Percentiles rank a stretch among this genome's conserved stretches.
Evolutionary conservation across 2,888 invertebrate species (phyloP).

Genomic region (Saturnia pavonia): DNA sequence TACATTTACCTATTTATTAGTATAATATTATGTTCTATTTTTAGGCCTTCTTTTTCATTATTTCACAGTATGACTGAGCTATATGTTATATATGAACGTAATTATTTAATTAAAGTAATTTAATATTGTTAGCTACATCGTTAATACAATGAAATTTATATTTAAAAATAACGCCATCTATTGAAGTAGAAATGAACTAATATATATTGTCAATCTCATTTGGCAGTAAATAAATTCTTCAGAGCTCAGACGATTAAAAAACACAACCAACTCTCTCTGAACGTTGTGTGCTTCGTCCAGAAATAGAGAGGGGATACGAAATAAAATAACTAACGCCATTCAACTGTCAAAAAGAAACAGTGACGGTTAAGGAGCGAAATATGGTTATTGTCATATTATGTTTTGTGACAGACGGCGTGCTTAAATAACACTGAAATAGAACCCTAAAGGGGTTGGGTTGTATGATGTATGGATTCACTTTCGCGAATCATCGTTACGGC

Average conservation of each 20-base stretch:
- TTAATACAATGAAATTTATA: neutral
- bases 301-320: conserved; percentile 43
- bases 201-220: conserved; percentile 9
- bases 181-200: neutral
- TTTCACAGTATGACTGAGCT: no score
- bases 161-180: neutral
- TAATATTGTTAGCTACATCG: neutral
- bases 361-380: conserved; percentile 52
- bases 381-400: conserved; percentile 67
- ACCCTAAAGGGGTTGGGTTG: conserved; percentile 7
- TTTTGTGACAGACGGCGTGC: conserved; percentile 58
- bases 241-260: neutral
- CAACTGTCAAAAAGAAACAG: conserved; percentile 42
- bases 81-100: no score
- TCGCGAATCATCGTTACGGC: conserved; percentile 7
- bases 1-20: no score
- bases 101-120: neutral
- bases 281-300: conserved; percentile 29
- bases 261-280: conserved; percentile 8
- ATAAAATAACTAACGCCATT: conserved; percentile 53
- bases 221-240: neutral
- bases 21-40: no score
- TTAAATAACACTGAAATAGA: conserved; percentile 48
- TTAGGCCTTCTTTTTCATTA: no score
- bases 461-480: conserved; percentile 13